These are phyloP conservation scores for Lymantria monacha DNA, from an alignment of 2,888 invertebrate genomes.

Conservation along the genomic window DNA sequence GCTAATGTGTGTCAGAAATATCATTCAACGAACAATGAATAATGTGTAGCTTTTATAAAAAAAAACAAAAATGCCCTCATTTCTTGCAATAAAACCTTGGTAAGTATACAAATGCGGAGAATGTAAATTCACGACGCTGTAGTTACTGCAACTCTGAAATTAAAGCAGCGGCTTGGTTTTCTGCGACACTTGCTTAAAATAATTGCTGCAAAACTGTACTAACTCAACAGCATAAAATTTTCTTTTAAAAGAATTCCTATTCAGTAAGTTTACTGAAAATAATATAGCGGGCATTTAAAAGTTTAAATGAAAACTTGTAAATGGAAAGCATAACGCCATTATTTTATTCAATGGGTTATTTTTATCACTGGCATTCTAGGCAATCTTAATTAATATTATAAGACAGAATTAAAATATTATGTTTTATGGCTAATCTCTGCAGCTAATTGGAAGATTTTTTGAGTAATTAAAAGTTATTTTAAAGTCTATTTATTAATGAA, in stretches of 20 bases:
- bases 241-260: not conserved
- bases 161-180: slow-evolving; percentile 20
- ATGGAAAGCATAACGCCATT: not conserved
- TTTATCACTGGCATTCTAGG: not conserved
- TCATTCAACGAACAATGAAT: no score
- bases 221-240: not conserved
- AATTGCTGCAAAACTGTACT: slow-evolving; percentile 18
- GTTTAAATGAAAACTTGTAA: not conserved
- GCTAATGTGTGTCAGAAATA: no score
- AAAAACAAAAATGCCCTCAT: not conserved
- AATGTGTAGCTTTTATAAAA: not conserved
- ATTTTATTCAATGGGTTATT: not conserved
- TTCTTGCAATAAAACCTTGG: not conserved
- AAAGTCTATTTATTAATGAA: no score
- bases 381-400: no score
- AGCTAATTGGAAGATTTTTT: no score
- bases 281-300: not conserved
- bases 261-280: not conserved
- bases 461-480: no score
- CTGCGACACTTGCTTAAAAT: slow-evolving; percentile 36
- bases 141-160: slow-evolving; percentile 2
- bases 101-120: not conserved
- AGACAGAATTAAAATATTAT: no score
- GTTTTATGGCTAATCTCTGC: no score
- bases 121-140: slow-evolving; percentile 17